Base-by-base conservation (phyloP, 2,888 invertebrate species). In the Melitaea athalia region DNA sequence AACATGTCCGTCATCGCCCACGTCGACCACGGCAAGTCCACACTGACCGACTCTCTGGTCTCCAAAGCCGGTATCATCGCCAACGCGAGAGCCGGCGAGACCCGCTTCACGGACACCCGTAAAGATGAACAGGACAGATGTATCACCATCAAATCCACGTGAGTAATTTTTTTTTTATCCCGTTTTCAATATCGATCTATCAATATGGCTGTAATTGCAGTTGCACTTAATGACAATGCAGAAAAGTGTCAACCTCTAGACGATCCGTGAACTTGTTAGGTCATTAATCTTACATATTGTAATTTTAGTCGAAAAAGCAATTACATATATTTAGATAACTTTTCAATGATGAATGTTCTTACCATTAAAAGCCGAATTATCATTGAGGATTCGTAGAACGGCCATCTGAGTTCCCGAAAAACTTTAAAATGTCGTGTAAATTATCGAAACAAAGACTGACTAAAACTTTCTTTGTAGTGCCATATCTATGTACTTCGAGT, bases 1-100 rank as follows among this genome's bases (percentile, higher is more conserved):
- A 99, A 99, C 94, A 99, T 99, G 99, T 99, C 99, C 88, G 99
- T 99, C 93, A 99, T 99, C 90, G 99, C 99, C 83, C 99, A 99
- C 94, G 99, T 99, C 79, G 99, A 99, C 94, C 99, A 99, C 93
- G 99, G 99, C 87, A 99, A 99, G 94, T 99, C 99, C 78, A 99
- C 99, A 69, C 93, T 99, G 87, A 99, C 99, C 70, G 99, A 99
- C 94, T 99, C 99, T 75, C 95, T 99, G 85, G 99, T 99, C 77
- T 99, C 99, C 71, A 99, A 99, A 93, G 99, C 99, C 85, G 99
- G 99, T 93, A 99, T 99, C 90, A 99, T 99, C 88, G 99, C 99
- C 82, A 97, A 97, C 77, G 97, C 99, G 72, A 98, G 99, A 85
- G 99, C 99, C 82, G 99, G 99, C 81, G 99, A 99, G 92, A 99